These are phyloP conservation scores for Sebastes iracundus DNA, from an alignment of 2,797 vertebrate genomes.

Conservation along the genomic window DNA sequence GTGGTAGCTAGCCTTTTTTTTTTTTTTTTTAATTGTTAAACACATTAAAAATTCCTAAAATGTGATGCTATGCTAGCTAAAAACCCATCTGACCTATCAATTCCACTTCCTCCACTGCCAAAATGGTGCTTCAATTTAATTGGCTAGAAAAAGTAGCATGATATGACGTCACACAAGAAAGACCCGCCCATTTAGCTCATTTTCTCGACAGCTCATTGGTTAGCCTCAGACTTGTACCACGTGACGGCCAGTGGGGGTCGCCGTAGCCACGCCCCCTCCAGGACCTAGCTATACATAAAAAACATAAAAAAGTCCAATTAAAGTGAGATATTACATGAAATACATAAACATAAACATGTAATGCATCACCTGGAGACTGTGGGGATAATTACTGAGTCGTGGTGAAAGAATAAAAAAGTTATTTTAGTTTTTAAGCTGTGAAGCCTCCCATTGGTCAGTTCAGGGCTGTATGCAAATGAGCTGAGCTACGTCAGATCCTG, in stretches of 20 bases:
- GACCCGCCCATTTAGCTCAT: constrained; percentile 83
- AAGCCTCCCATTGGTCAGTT: constrained; percentile 84
- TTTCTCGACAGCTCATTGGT: constrained; percentile 68
- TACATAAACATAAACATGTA: background rate
- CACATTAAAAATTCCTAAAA: background rate
- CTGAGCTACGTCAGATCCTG: constrained; percentile 89
- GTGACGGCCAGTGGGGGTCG: constrained; percentile 55
- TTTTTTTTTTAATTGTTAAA: background rate
- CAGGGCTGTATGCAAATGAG: constrained; percentile 88
- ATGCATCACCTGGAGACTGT: background rate
- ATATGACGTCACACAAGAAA: constrained; percentile 63
- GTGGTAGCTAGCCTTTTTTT: background rate
- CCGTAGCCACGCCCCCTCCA: constrained; percentile 26
- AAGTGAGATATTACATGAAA: constrained; percentile 18
- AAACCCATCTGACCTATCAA: background rate
- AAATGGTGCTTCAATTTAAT: constrained; percentile 57
- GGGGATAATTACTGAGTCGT: background rate
- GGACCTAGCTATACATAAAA: constrained; percentile 52
- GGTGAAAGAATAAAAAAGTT: constrained; percentile 54
- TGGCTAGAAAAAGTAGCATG: constrained; percentile 82
- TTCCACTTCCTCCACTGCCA: constrained; percentile 12
- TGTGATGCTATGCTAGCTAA: constrained; percentile 38
- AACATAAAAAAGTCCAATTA: background rate
- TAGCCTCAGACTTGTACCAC: constrained; percentile 52
- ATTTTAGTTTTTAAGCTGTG: constrained; percentile 50